Conservation (phyloP, 2,888 invertebrate species). For the Amphiduros pacificus region DNA sequence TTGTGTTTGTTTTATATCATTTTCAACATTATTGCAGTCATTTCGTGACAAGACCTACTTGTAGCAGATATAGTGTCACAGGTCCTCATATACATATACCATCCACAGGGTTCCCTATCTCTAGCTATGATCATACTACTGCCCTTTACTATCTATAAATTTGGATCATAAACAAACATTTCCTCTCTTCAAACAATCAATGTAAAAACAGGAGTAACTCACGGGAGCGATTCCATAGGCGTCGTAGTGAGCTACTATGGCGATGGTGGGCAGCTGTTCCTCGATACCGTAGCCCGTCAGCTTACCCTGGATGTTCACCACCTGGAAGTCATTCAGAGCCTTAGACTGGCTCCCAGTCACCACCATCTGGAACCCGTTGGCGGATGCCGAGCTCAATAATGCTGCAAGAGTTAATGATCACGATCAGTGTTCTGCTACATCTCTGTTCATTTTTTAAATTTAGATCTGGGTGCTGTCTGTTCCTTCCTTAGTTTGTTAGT, state of each 20-base stretch:
- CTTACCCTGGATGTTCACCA: conserved; percentile 72
- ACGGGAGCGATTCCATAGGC: conserved; percentile 88
- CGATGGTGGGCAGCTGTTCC: conserved; percentile 80
- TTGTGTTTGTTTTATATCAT: too few relatives aligned
- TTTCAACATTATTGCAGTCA: too few relatives aligned
- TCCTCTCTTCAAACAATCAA: too few relatives aligned
- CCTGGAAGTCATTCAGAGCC: conserved; percentile 76
- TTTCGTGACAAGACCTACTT: neutral
- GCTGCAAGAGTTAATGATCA: too few relatives aligned
- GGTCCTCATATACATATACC: neutral
- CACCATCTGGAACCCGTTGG: conserved; percentile 92
- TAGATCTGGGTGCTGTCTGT: too few relatives aligned
- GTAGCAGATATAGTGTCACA: neutral
- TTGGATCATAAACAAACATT: too few relatives aligned
- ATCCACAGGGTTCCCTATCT: neutral
- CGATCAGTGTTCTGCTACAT: too few relatives aligned
- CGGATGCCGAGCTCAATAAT: conserved; percentile 82
- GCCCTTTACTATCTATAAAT: too few relatives aligned
- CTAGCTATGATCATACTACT: too few relatives aligned
- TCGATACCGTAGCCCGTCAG: conserved; percentile 71
- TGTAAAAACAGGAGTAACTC: conserved; percentile 52
- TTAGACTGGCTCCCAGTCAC: conserved; percentile 75
- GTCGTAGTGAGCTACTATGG: conserved; percentile 91
- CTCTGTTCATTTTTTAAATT: too few relatives aligned
- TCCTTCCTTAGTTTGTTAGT: too few relatives aligned